Percentiles rank a stretch among this genome's conserved stretches.
These are phyloP conservation scores for Orcinus orca DNA, from an alignment of 2,113 vertebrate genomes.

Conservation along the genomic window DNA sequence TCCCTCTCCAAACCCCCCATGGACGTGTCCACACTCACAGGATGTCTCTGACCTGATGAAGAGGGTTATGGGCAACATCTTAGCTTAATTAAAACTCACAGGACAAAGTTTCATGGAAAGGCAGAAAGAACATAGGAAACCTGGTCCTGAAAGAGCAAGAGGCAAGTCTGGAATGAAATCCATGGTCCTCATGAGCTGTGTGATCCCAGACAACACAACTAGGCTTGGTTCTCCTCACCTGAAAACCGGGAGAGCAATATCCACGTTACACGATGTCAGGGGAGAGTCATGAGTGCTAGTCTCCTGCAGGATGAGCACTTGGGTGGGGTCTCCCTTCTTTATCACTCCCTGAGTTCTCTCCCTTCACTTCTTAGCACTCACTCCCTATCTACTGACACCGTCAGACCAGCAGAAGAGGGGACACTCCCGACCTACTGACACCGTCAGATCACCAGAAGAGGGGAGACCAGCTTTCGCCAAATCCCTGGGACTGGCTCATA, in stretches of 20 bases:
- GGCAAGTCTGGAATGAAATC: not conserved
- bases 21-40: not conserved
- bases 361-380: not conserved
- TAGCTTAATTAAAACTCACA: not conserved
- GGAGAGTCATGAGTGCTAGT: too few species aligned
- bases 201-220: not conserved
- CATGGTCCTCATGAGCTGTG: too few species aligned
- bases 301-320: too few species aligned
- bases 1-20: not conserved
- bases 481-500: too few species aligned
- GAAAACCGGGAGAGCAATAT: not conserved
- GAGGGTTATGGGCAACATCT: not conserved
- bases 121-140: not conserved
- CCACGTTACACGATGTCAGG: too few species aligned
- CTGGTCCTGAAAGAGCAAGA: not conserved
- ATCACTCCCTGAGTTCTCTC: too few species aligned
- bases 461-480: not conserved
- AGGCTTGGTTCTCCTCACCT: not conserved
- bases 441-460: fast-evolving
- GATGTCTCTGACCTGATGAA: not conserved
- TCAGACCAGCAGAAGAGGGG: not conserved
- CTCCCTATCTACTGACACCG: too few species aligned
- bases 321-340: too few species aligned
- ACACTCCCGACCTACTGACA: too few species aligned
- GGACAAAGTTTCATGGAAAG: not conserved